Percentiles rank a stretch among this genome's conserved stretches.
phyloP scores from a whole-genome alignment of 2,797 vertebrate genomes.

The Oreochromis mossambicus region DNA sequence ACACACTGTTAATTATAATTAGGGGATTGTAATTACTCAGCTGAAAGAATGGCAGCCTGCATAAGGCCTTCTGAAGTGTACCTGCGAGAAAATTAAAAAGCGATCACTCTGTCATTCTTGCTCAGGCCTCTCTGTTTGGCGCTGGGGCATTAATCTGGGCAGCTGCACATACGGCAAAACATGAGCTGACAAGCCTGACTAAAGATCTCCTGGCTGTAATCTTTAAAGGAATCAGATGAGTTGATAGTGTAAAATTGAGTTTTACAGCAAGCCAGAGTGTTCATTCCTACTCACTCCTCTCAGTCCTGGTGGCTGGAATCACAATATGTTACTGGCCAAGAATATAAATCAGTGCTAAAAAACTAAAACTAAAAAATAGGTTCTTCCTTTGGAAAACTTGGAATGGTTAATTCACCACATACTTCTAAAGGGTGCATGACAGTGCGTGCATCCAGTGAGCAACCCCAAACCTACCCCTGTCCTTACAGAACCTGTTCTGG shows the following conservation, averaged over 20 bases:
- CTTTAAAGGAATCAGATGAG: conserved; percentile 61
- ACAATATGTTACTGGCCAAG: background rate
- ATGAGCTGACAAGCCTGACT: conserved; percentile 67
- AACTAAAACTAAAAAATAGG: background rate
- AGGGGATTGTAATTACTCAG: conserved; percentile 64
- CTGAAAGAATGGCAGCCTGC: conserved; percentile 63
- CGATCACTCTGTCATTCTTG: conserved; percentile 37
- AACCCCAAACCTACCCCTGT: background rate
- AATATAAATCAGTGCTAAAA: background rate
- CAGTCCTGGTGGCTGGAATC: background rate
- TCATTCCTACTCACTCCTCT: background rate
- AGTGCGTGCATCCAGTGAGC: background rate
- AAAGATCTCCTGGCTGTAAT: conserved; percentile 60
- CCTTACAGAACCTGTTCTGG: background rate
- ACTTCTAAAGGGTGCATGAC: background rate
- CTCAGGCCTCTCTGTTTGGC: conserved; percentile 32
- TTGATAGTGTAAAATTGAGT: conserved; percentile 62
- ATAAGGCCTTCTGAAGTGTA: conserved; percentile 62
- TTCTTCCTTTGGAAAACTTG: background rate
- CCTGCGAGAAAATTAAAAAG: conserved; percentile 61
- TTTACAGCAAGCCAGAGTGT: conserved; percentile 47
- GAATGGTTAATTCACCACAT: background rate
- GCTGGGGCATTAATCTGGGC: conserved; percentile 46
- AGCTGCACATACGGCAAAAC: conserved; percentile 52
- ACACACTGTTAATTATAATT: conserved; percentile 70